Percentiles rank a stretch among this genome's conserved stretches.
phyloP scores from a whole-genome alignment of 2,113 vertebrate genomes.

The Pseudorasbora parva region DNA sequence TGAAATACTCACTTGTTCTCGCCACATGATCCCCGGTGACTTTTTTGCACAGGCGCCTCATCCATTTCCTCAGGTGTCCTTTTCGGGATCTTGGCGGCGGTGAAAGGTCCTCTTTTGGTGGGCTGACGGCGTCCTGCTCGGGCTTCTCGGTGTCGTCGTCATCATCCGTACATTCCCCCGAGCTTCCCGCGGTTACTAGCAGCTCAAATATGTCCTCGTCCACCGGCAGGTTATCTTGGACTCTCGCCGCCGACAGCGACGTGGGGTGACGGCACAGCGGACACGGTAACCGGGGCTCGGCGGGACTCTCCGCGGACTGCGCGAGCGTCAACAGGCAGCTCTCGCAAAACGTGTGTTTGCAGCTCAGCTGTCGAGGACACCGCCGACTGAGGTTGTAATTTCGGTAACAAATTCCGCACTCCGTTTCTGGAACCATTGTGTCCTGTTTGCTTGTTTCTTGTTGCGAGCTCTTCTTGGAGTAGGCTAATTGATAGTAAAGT shows the following conservation, averaged over 20 bases:
- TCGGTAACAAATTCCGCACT: conserved; percentile 77
- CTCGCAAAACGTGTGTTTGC: conserved; percentile 76
- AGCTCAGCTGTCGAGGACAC: conserved; percentile 73
- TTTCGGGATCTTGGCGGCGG: conserved; percentile 20
- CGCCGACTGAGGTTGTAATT: conserved; percentile 66
- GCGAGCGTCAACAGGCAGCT: conserved; percentile 67
- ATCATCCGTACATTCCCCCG: conserved; percentile 22
- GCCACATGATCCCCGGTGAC: conserved; percentile 10
- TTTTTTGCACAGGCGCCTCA: conserved; percentile 61
- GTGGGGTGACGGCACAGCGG: conserved; percentile 73
- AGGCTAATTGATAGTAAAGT: not conserved
- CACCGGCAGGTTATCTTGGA: conserved; percentile 64
- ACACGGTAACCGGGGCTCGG: conserved; percentile 60
- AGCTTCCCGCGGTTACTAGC: conserved; percentile 52
- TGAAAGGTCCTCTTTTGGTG: not conserved
- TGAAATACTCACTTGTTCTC: conserved; percentile 42
- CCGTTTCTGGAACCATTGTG: conserved; percentile 68
- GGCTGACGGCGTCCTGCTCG: not conserved
- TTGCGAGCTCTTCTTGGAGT: not conserved
- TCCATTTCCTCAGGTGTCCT: conserved; percentile 56
- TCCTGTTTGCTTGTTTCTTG: not conserved
- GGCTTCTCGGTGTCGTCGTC: conserved; percentile 39
- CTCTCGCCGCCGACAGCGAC: conserved; percentile 33
- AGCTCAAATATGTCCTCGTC: conserved; percentile 64
- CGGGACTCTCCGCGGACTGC: not conserved